Conservation (phyloP, 2,888 invertebrate species). For the Epinotia bilunana region DNA sequence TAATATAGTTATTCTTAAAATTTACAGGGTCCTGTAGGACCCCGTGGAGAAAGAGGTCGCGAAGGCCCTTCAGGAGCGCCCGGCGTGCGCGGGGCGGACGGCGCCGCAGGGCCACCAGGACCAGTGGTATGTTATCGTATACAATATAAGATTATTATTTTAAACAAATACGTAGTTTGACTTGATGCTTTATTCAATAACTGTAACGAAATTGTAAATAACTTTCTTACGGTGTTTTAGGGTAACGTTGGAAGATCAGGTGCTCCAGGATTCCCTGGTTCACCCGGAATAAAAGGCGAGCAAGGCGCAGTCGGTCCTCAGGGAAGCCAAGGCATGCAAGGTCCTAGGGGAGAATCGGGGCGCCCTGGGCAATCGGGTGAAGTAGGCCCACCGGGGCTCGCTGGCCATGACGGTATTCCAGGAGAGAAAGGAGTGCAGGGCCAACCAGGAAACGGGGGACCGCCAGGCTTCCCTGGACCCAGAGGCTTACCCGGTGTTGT, state of each 20-base stretch:
- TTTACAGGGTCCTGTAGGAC: slow-evolving; percentile 89
- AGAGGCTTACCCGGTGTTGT: slow-evolving; percentile 90
- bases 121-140: slow-evolving; percentile 81
- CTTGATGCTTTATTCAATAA: background rate
- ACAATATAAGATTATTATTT: slow-evolving; percentile 26
- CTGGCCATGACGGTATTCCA: slow-evolving; percentile 92
- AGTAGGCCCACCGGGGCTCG: slow-evolving; percentile 88
- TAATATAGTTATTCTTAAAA: slow-evolving; percentile 3
- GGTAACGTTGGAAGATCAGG: slow-evolving; percentile 93
- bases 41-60: slow-evolving; percentile 92
- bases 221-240: slow-evolving; percentile 64
- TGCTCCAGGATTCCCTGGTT: slow-evolving; percentile 93
- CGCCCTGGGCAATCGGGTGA: slow-evolving; percentile 91
- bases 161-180: no score
- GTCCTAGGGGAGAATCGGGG: slow-evolving; percentile 92
- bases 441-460: slow-evolving; percentile 87
- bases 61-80: slow-evolving; percentile 92
- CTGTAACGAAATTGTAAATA: background rate
- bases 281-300: slow-evolving; percentile 92
- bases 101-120: slow-evolving; percentile 91
- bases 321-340: slow-evolving; percentile 92
- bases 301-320: slow-evolving; percentile 89
- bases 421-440: slow-evolving; percentile 93
- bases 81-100: slow-evolving; percentile 91
- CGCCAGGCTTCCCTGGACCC: slow-evolving; percentile 93